Conservation (phyloP, 2,113 vertebrate species). For the cattle (Bos taurus) region ARS-UCD2.0 NC_037339.1:11667001-11667500, state of each 20-base stretch:
- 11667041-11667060: not conserved
- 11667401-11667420: not conserved
- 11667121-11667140: not conserved
- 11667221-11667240: too few relatives aligned
- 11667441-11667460: not conserved
- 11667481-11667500: not conserved
- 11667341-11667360: not conserved
- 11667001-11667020: not conserved
- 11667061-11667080: not conserved
- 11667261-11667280: not conserved
- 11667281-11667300: accelerated
- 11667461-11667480: not conserved
- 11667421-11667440: not conserved
- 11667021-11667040: not conserved
- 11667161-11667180: not conserved
- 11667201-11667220: accelerated
- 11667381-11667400: not conserved
- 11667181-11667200: not conserved
- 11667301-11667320: too few relatives aligned
- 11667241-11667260: accelerated
- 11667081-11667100: not conserved
- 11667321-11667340: not conserved
- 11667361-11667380: not conserved
- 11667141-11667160: not conserved
- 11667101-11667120: not conserved